Conservation (phyloP, 64 coral and sea anemone genomes). For the Porites australiensis region DNA sequence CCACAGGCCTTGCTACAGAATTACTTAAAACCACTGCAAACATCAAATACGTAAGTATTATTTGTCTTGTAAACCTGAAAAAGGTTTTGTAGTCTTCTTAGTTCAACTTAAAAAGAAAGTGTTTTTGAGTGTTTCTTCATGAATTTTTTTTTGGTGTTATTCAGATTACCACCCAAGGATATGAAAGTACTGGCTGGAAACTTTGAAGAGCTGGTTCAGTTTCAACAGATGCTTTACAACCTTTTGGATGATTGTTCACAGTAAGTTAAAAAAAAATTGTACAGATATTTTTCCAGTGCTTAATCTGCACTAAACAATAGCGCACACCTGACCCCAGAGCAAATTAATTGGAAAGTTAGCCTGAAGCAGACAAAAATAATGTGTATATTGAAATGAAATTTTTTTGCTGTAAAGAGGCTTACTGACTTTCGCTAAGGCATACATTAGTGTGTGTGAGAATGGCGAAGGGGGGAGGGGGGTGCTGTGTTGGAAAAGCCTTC, state of each 20-base stretch:
- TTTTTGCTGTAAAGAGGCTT: too few relatives aligned
- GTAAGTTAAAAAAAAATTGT: conserved; percentile 65
- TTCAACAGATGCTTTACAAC: conserved; percentile 93
- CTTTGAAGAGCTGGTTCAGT: conserved; percentile 96
- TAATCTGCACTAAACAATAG: too few relatives aligned
- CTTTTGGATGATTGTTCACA: conserved; percentile 92
- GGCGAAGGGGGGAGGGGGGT: too few relatives aligned
- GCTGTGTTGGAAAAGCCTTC: too few relatives aligned
- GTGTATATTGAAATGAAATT: too few relatives aligned
- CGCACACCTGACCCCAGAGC: too few relatives aligned
- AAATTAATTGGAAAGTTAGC: too few relatives aligned
- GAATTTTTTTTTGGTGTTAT: not conserved
- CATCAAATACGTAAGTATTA: conserved; percentile 88
- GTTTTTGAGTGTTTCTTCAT: not conserved
- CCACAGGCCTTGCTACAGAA: conserved; percentile 90
- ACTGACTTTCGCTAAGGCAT: too few relatives aligned
- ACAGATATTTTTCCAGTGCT: too few relatives aligned
- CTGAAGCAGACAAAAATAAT: too few relatives aligned
- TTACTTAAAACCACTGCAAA: conserved; percentile 93
- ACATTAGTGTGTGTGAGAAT: too few relatives aligned
- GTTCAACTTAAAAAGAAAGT: too few relatives aligned
- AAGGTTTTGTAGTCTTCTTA: not conserved
- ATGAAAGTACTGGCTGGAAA: conserved; percentile 98
- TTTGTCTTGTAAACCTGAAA: not conserved
- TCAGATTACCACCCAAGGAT: conserved; percentile 88